Percentiles rank a stretch among this genome's conserved stretches.
Evolutionary conservation across 2,113 vertebrate genomes (phyloP).

Genomic region (Callocephalon fimbriatum): DNA sequence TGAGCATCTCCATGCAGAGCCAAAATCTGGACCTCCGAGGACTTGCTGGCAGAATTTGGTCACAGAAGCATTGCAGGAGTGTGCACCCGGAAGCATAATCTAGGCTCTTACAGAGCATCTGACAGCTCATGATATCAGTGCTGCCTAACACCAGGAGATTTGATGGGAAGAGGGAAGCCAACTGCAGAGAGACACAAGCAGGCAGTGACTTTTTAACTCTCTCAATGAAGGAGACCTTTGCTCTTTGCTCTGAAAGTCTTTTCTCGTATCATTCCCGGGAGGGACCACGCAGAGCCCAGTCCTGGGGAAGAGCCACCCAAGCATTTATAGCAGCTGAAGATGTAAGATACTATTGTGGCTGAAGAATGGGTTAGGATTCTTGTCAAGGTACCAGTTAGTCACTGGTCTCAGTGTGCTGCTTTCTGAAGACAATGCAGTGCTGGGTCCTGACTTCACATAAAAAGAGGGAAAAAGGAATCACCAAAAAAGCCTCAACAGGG

Average conservation of each 20-base stretch:
- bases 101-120: neutral
- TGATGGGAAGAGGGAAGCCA: neutral
- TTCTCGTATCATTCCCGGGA: neutral
- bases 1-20: neutral
- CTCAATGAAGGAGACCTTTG: neutral
- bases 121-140: neutral
- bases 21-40: neutral
- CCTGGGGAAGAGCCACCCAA: neutral
- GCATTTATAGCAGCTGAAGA: neutral
- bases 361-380: neutral
- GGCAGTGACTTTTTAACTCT: neutral
- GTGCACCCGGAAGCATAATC: neutral
- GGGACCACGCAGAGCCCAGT: neutral
- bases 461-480: neutral
- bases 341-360: neutral
- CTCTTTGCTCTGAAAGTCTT: neutral
- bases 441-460: neutral
- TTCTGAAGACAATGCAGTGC: neutral
- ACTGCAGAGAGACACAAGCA: neutral
- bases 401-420: neutral
- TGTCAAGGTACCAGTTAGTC: slow-evolving; percentile 9
- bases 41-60: neutral
- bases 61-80: neutral
- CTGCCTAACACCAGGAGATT: neutral
- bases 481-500: neutral